These are phyloP conservation scores for Solea senegalensis DNA, from an alignment of 2,113 vertebrate genomes.

Conservation along the genomic window DNA sequence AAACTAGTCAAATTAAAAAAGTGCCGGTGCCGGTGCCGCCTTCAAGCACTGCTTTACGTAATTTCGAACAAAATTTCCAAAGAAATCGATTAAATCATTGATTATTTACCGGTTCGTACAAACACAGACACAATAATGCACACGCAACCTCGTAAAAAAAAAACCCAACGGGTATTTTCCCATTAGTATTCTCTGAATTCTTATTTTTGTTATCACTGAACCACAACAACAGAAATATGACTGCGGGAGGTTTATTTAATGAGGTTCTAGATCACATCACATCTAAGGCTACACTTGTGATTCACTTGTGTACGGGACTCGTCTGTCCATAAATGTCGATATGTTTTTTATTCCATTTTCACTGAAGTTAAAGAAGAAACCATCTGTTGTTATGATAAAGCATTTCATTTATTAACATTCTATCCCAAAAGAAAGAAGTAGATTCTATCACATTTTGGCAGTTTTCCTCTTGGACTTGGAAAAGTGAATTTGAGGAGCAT, in stretches of 20 bases:
- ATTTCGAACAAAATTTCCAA: neutral
- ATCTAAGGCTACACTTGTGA: conserved; percentile 15
- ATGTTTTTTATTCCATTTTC: conserved; percentile 6
- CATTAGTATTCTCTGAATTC: conserved; percentile 6
- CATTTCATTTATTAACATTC: neutral
- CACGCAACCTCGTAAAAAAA: neutral
- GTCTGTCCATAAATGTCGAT: neutral
- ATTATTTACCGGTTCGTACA: neutral
- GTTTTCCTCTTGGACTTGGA: too few relatives aligned
- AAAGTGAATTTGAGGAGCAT: too few relatives aligned
- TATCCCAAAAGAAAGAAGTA: too few relatives aligned
- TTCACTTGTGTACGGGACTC: conserved; percentile 6
- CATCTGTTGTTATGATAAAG: neutral
- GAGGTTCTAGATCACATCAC: conserved; percentile 13
- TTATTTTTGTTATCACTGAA: conserved; percentile 27
- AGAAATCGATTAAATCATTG: too few relatives aligned
- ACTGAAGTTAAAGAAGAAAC: conserved; percentile 1
- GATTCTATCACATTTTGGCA: too few relatives aligned
- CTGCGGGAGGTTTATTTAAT: conserved; percentile 29
- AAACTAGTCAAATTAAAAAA: too few relatives aligned
- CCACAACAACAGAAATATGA: conserved; percentile 6
- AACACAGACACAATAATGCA: neutral
- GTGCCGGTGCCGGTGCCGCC: too few relatives aligned
- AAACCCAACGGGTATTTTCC: neutral
- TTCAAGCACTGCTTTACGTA: too few relatives aligned